Base-by-base conservation (phyloP, 2,113 vertebrate species). In the Garra rufa region DNA sequence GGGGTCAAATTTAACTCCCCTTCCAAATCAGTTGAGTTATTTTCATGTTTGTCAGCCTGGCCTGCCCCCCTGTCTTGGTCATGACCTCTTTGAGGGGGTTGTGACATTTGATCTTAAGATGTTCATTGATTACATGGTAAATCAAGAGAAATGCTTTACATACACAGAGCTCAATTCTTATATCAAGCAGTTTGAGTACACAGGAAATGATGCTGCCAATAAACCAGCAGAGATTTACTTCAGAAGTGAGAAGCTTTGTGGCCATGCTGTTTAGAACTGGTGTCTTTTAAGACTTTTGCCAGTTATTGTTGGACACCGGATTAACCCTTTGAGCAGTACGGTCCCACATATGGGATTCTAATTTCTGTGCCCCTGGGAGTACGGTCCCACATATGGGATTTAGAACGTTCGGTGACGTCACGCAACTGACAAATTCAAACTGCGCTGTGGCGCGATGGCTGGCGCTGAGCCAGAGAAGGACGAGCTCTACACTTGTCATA, bases 111-210 rank as follows among this genome's bases (percentile, higher is more conserved):
- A 70, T 55, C 52, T 55, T 69, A 44, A 81, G 63, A 1, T 70
- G 80, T 41, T 41, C 65, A 50, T 71, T 14, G 44, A 82, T 55
- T 44, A 44, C 14, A 28, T 83, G n/a, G 69, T 74, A 74, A 73
- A 55, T 55, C 52, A 71, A 46, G 52, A 44, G 4, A 59, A 41
- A 55, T 70, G 6, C 28, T 81, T 81, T 50, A 81, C 79, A 52
- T 81, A 13, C 14, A 21, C 14, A 52, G 63, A 70, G 19, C 63
- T 70, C 8, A 81, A n/a, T 67, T 2, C 14, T 7, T 67, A 34
- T 67, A 55, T 55, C n/a, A 55, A 55, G n/a, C 19, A n/a, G 52
- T 55, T 55, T 55, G 2, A 55, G 52, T 55, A 55, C 52, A 55
- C 52, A 55, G 52, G 52, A 55, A 55, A 55, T n/a, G 2, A 55